A percentile compares a stretch with the other conserved stretches of the same genome.
phyloP scores from a whole-genome alignment of 2,888 invertebrate species.

The Chalcosyrphus nemorum region DNA sequence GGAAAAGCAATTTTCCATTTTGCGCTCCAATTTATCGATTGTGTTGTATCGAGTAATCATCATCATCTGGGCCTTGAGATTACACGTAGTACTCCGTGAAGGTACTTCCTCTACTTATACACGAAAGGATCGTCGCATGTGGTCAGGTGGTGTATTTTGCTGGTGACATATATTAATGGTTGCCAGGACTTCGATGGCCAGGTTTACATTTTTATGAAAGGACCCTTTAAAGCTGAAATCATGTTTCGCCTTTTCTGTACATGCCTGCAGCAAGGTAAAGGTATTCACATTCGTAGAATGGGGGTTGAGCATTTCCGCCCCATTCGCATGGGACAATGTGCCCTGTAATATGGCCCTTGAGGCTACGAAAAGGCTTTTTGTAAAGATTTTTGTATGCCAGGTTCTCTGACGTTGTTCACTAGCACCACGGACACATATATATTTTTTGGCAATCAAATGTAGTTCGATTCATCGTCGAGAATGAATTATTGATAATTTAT shows the following conservation, averaged over 20 bases:
- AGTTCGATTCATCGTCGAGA: not conserved
- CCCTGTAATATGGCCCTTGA: not conserved
- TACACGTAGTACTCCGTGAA: conserved; percentile 28
- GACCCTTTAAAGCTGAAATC: not conserved
- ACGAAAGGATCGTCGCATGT: not conserved
- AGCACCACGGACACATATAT: not conserved
- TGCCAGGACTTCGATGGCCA: conserved; percentile 10
- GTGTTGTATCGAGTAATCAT: conserved; percentile 45
- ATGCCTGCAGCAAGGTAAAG: not conserved
- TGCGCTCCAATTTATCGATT: not conserved
- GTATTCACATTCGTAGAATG: not conserved
- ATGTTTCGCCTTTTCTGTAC: not conserved
- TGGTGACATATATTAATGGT: conserved; percentile 60
- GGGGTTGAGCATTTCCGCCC: not conserved
- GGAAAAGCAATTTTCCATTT: conserved; percentile 10
- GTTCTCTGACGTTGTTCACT: not conserved
- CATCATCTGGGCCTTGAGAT: conserved; percentile 13
- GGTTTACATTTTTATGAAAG: conserved; percentile 4
- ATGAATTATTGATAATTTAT: conserved; percentile 33
- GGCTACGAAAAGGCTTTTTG: not conserved
- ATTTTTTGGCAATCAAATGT: not conserved
- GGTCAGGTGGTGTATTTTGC: conserved; percentile 23
- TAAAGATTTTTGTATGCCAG: not conserved
- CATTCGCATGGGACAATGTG: not conserved
- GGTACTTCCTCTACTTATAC: conserved; percentile 17